These are phyloP conservation scores for Zygothrica quintamaculata DNA, from an alignment of 2,888 invertebrate genomes.

Conservation along the genomic window DNA sequence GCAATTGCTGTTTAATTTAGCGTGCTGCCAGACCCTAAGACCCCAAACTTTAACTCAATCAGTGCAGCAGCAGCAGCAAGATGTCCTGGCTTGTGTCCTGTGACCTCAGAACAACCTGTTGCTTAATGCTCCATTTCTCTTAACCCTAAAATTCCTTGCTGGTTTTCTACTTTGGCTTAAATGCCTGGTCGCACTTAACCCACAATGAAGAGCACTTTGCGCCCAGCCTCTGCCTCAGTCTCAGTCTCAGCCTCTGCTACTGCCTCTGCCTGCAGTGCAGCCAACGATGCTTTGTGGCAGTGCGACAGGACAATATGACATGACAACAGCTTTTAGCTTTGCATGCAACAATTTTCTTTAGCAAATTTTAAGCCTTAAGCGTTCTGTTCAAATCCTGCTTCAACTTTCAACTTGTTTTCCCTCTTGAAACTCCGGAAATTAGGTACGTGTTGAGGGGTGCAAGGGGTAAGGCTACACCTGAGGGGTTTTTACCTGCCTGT, in stretches of 20 bases:
- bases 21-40: constrained; percentile 62
- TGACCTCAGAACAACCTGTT: too few relatives aligned
- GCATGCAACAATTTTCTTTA: constrained; percentile 35
- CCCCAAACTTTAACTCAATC: constrained; percentile 69
- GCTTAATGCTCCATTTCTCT: constrained; percentile 30
- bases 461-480: too few relatives aligned
- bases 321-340: constrained; percentile 10
- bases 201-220: constrained; percentile 47
- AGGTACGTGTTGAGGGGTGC: constrained; percentile 59
- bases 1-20: constrained; percentile 83
- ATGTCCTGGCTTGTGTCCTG: constrained; percentile 26
- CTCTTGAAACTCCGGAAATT: constrained; percentile 59
- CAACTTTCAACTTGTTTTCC: constrained; percentile 21
- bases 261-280: too few relatives aligned
- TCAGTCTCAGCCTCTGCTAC: too few relatives aligned
- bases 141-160: constrained; percentile 10
- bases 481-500: background rate
- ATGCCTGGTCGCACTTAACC: constrained; percentile 57
- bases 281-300: constrained; percentile 41
- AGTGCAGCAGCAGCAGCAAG: constrained; percentile 47
- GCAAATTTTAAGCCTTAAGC: constrained; percentile 40
- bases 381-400: constrained; percentile 20
- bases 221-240: constrained; percentile 12
- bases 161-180: constrained; percentile 57
- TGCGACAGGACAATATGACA: constrained; percentile 1